Conservation (phyloP, 2,797 vertebrate species). For the Darevskia mixta region DNA sequence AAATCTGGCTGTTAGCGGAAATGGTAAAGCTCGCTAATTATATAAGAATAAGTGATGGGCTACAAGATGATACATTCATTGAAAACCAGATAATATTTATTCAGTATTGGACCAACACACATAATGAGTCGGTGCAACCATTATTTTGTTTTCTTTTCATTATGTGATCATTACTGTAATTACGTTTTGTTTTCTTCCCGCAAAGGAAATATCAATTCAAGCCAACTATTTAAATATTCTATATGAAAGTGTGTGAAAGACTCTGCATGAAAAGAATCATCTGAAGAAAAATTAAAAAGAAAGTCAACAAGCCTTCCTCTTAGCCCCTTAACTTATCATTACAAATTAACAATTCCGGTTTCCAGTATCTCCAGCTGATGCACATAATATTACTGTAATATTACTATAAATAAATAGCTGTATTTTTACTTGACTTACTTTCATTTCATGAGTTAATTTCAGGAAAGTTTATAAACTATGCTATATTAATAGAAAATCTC, state of each 20-base stretch:
- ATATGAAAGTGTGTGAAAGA: neutral
- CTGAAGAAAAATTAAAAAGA: neutral
- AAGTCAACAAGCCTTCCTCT: neutral
- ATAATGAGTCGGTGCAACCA: neutral
- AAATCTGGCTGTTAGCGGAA: neutral
- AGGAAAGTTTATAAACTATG: neutral
- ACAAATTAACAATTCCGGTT: neutral
- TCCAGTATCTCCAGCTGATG: neutral
- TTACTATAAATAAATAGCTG: neutral
- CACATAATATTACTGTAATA: neutral
- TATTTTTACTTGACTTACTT: neutral
- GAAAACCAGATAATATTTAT: neutral
- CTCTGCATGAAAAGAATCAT: neutral
- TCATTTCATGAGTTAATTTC: neutral
- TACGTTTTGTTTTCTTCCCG: neutral
- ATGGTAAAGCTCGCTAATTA: neutral
- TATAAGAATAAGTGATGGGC: neutral
- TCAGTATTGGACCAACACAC: neutral
- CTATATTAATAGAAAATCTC: neutral
- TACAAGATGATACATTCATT: neutral
- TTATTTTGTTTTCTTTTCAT: neutral
- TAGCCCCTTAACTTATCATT: neutral
- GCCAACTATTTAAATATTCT: neutral
- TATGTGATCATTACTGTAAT: neutral
- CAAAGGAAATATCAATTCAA: neutral